phyloP scores from a whole-genome alignment of 2,797 vertebrate species.

The Pampus argenteus region DNA sequence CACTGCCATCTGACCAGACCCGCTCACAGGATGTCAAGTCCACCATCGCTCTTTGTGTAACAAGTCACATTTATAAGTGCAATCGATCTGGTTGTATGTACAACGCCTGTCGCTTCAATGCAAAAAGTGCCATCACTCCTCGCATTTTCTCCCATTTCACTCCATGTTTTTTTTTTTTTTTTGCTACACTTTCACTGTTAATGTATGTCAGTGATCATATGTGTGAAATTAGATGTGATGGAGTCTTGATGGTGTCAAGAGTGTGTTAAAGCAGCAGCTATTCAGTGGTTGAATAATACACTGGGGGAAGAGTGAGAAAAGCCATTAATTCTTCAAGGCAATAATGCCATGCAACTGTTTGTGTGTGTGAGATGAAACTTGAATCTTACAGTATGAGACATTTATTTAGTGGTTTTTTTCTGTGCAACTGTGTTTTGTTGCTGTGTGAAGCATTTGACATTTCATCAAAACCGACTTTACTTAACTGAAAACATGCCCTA shows the following conservation, averaged over 20 bases:
- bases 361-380: not conserved
- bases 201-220: conserved; percentile 24
- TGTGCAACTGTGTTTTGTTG: not conserved
- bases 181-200: conserved; percentile 1
- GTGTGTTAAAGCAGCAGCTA: not conserved
- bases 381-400: not conserved
- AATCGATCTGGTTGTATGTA: conserved; percentile 34
- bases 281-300: conserved; percentile 5
- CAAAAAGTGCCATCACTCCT: conserved; percentile 19
- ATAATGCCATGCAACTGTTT: not conserved
- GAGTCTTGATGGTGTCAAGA: not conserved
- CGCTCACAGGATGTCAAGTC: conserved; percentile 25
- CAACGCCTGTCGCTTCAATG: conserved; percentile 29
- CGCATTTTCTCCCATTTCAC: conserved; percentile 41
- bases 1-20: not conserved
- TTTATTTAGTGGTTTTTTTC: not conserved
- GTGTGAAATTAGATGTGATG: conserved; percentile 37
- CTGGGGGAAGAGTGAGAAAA: not conserved
- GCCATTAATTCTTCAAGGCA: conserved; percentile 8
- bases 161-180: conserved; percentile 8
- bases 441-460: conserved; percentile 3
- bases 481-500: not conserved
- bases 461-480: not conserved
- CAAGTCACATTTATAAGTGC: conserved; percentile 8
- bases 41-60: conserved; percentile 20